phyloP scores from a whole-genome alignment of 2,888 invertebrate species.

The Platycheirus albimanus region DNA sequence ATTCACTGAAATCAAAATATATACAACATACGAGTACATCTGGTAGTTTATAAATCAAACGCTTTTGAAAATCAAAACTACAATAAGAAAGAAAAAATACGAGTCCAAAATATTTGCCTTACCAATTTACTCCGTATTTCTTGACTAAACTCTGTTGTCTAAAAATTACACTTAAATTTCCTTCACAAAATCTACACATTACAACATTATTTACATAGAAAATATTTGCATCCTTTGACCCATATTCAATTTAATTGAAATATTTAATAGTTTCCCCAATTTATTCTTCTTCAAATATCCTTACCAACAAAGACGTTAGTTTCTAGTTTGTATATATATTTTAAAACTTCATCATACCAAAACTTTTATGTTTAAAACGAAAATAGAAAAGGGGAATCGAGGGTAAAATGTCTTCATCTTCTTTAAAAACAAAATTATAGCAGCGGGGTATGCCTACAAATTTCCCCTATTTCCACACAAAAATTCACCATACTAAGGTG shows the following conservation, averaged over 20 bases:
- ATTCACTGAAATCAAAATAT: no score
- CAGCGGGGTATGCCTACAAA: slow-evolving; percentile 47
- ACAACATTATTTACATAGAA: no score
- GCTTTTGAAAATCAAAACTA: no score
- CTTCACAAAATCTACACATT: no score
- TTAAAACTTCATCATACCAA: slow-evolving; percentile 9
- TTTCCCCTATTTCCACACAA: slow-evolving; percentile 10
- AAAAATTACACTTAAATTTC: no score
- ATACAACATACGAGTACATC: no score
- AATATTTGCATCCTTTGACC: slow-evolving; percentile 9
- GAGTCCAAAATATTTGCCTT: no score
- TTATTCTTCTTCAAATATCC: slow-evolving; percentile 1
- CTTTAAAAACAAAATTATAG: slow-evolving; percentile 52
- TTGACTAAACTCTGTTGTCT: no score
- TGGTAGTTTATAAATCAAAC: no score
- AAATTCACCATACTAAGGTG: slow-evolving; percentile 7
- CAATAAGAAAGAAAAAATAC: no score
- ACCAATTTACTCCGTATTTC: no score
- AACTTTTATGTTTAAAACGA: slow-evolving; percentile 9
- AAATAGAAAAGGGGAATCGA: slow-evolving; percentile 1
- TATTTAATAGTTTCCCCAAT: background rate
- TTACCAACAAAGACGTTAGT: background rate
- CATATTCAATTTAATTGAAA: slow-evolving; percentile 1
- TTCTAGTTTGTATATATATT: background rate
- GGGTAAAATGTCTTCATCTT: slow-evolving; percentile 16